Percentiles rank a stretch among this genome's conserved stretches.
Conservation (phyloP, 2,113 vertebrate genomes). For the Podarcis muralis region DNA sequence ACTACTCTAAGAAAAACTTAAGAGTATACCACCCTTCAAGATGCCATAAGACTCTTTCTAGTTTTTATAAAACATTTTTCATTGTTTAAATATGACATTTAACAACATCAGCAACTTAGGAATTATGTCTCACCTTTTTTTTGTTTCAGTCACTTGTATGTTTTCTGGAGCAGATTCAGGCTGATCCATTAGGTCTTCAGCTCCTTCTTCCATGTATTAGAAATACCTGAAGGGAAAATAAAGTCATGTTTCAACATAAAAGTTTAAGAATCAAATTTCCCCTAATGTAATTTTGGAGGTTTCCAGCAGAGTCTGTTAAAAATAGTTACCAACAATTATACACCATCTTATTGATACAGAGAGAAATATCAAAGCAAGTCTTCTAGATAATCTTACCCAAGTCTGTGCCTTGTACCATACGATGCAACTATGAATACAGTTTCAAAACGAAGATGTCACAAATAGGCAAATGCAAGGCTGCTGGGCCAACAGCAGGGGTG, state of each 20-base stretch:
- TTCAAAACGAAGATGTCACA: too few relatives aligned
- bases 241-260: not conserved
- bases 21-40: too few relatives aligned
- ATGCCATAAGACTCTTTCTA: not conserved
- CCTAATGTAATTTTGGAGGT: not conserved
- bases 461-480: too few relatives aligned
- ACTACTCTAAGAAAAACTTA: too few relatives aligned
- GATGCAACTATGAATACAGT: too few relatives aligned
- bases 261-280: not conserved
- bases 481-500: too few relatives aligned
- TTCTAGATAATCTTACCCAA: not conserved
- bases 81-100: not conserved
- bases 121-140: not conserved
- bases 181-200: not conserved
- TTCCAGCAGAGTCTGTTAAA: not conserved
- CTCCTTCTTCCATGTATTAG: constrained; percentile 1
- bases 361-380: not conserved
- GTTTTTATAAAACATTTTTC: not conserved
- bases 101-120: not conserved
- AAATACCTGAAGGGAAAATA: constrained; percentile 12
- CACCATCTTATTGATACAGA: not conserved
- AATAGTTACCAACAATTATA: not conserved
- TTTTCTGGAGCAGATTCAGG: constrained; percentile 9
- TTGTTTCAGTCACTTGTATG: not conserved
- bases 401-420: not conserved